A percentile compares a stretch with the other conserved stretches of the same genome.
phyloP scores from a whole-genome alignment of 1,140 invertebrate genomes.

The Maniola jurtina region DNA sequence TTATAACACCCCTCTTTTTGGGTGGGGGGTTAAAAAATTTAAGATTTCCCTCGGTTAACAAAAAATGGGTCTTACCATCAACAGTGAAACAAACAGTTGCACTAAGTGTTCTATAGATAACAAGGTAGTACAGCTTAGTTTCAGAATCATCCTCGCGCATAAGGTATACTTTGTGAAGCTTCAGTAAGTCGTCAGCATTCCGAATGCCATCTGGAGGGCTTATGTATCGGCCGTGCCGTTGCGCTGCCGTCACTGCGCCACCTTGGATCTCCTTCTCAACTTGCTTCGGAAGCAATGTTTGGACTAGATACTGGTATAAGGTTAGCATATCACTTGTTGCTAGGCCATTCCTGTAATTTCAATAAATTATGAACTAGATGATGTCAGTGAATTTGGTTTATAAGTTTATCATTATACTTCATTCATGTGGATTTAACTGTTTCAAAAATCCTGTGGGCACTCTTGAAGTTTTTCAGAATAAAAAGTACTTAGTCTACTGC shows the following conservation, averaged over 20 bases:
- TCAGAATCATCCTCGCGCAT: conserved; percentile 79
- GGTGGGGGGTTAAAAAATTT: too few species aligned
- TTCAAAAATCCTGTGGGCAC: too few species aligned
- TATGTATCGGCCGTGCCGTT: conserved; percentile 67
- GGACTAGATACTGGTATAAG: conserved; percentile 89
- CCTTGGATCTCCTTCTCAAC: conserved; percentile 87
- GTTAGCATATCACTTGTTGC: conserved; percentile 90
- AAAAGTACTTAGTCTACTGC: too few species aligned
- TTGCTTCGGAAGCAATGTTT: conserved; percentile 86
- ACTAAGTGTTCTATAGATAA: conserved; percentile 89
- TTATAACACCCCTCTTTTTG: too few species aligned
- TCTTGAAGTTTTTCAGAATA: too few species aligned
- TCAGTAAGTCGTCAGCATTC: conserved; percentile 83
- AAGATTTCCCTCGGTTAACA: too few species aligned
- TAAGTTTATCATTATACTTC: too few species aligned
- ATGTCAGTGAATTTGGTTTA: too few species aligned
- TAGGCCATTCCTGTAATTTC: conserved; percentile 86
- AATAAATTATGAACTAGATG: not conserved
- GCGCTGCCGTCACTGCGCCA: conserved; percentile 71
- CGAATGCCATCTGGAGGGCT: conserved; percentile 67
- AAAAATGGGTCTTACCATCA: conserved; percentile 76
- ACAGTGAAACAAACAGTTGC: conserved; percentile 89
- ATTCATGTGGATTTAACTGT: too few species aligned
- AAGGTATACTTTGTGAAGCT: conserved; percentile 86
- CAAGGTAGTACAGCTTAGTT: conserved; percentile 83